These are phyloP conservation scores for Parotocinclus haroldoi DNA, from an alignment of 2,797 vertebrate genomes.

Conservation along the genomic window DNA sequence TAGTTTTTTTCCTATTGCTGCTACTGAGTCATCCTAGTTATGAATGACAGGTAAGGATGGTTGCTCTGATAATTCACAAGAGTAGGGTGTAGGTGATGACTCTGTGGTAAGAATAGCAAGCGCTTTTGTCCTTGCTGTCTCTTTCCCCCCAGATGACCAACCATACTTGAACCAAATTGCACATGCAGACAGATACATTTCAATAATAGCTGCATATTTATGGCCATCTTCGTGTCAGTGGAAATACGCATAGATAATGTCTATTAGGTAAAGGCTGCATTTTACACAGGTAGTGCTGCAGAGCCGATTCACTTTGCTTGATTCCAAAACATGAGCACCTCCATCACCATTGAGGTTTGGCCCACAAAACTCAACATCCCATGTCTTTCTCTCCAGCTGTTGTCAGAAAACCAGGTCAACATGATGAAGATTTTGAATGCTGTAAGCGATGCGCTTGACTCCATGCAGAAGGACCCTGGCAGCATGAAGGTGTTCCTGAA, in stretches of 20 bases:
- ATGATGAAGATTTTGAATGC: slow-evolving; percentile 79
- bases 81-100: slow-evolving; percentile 18
- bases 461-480: slow-evolving; percentile 72
- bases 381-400: slow-evolving; percentile 62
- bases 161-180: slow-evolving; percentile 2
- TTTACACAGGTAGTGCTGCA: no score
- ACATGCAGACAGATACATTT: no score
- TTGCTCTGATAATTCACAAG: slow-evolving; percentile 28
- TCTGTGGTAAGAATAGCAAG: slow-evolving; percentile 9
- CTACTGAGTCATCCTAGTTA: slow-evolving; percentile 21
- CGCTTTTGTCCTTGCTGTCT: slow-evolving; percentile 24
- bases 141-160: slow-evolving; percentile 1
- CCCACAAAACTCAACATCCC: neutral
- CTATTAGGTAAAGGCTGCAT: no score
- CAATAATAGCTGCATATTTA: no score
- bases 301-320: no score
- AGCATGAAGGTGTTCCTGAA: slow-evolving; percentile 69
- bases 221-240: no score
- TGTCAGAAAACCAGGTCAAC: slow-evolving; percentile 80
- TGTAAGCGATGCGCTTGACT: slow-evolving; percentile 72
- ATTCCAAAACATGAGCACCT: no score
- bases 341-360: no score
- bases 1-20: slow-evolving; percentile 12
- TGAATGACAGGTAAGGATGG: slow-evolving; percentile 27
- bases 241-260: no score